Conservation (phyloP, 2,797 vertebrate species). For the Gobionotothen gibberifrons region DNA sequence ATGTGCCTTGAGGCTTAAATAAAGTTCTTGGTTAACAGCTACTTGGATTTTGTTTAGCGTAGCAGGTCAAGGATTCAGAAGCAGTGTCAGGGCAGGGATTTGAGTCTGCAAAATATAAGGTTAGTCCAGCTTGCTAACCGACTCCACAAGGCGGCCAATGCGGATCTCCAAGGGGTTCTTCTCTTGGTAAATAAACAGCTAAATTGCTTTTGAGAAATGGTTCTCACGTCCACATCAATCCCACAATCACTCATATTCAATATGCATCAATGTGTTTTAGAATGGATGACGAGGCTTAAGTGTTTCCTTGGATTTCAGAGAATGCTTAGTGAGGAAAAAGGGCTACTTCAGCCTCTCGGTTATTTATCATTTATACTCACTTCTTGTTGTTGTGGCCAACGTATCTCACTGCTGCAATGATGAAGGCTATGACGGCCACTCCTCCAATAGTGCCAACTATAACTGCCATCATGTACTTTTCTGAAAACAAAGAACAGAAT, state of each 20-base stretch:
- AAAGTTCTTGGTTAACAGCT: constrained; percentile 78
- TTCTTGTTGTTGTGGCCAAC: constrained; percentile 94
- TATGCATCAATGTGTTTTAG: constrained; percentile 72
- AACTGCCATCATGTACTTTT: constrained; percentile 89
- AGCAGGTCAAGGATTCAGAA: constrained; percentile 80
- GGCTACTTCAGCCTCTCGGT: constrained; percentile 42
- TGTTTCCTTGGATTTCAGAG: constrained; percentile 79
- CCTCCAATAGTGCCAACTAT: constrained; percentile 93
- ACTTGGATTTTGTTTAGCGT: constrained; percentile 75
- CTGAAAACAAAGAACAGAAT: constrained; percentile 64
- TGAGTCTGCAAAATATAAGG: constrained; percentile 75
- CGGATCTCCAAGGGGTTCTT: constrained; percentile 62
- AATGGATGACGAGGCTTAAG: constrained; percentile 87
- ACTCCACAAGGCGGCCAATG: constrained; percentile 62
- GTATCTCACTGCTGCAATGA: constrained; percentile 93
- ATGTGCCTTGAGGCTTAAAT: constrained; percentile 71
- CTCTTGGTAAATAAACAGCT: constrained; percentile 59
- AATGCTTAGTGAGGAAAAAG: constrained; percentile 61
- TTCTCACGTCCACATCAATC: constrained; percentile 61
- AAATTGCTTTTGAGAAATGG: constrained; percentile 61
- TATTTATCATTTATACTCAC: constrained; percentile 82
- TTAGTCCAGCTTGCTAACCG: constrained; percentile 81
- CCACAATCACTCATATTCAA: constrained; percentile 68
- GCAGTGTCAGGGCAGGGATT: constrained; percentile 78
- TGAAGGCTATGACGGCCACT: constrained; percentile 93